These are phyloP conservation scores for Chymomyza amoena DNA, from an alignment of 2,888 invertebrate genomes.

Conservation along the genomic window DNA sequence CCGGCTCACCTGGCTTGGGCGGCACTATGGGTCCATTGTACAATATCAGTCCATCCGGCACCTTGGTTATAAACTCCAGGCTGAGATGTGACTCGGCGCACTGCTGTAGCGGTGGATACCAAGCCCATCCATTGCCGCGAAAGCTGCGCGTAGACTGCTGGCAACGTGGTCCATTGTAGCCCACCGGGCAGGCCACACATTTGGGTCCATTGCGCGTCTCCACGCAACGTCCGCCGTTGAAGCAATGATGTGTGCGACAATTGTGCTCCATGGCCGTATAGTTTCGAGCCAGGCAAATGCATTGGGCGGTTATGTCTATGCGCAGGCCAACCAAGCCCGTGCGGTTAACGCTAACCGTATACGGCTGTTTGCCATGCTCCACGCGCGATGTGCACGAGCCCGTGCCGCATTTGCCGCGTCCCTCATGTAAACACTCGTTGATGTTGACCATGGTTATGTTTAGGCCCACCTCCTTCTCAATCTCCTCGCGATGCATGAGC, in stretches of 20 bases:
- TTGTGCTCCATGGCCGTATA: conserved; percentile 90
- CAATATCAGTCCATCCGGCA: conserved; percentile 92
- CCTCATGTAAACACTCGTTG: conserved; percentile 95
- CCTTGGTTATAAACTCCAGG: conserved; percentile 95
- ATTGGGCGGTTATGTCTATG: conserved; percentile 93
- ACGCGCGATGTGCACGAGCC: conserved; percentile 95
- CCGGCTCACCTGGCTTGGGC: conserved; percentile 88
- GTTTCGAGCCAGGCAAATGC: conserved; percentile 94
- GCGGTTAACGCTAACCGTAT: conserved; percentile 97
- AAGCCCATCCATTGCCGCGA: conserved; percentile 96
- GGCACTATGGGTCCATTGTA: conserved; percentile 99
- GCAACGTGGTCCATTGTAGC: conserved; percentile 96
- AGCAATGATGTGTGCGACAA: conserved; percentile 92
- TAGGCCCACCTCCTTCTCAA: conserved; percentile 93
- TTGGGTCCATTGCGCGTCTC: conserved; percentile 91
- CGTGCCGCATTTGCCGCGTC: conserved; percentile 88
- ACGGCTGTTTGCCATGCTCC: conserved; percentile 88
- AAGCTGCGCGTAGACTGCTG: conserved; percentile 97
- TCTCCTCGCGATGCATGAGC: conserved; percentile 93
- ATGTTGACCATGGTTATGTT: conserved; percentile 98
- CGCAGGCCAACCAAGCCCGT: conserved; percentile 97
- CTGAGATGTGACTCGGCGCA: conserved; percentile 96
- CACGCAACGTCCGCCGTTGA: conserved; percentile 96
- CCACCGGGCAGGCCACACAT: conserved; percentile 92
- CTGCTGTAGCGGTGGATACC: conserved; percentile 97